Evolutionary conservation across 2,888 invertebrate genomes (phyloP).

Genomic region (Megamerina dolium): DNA sequence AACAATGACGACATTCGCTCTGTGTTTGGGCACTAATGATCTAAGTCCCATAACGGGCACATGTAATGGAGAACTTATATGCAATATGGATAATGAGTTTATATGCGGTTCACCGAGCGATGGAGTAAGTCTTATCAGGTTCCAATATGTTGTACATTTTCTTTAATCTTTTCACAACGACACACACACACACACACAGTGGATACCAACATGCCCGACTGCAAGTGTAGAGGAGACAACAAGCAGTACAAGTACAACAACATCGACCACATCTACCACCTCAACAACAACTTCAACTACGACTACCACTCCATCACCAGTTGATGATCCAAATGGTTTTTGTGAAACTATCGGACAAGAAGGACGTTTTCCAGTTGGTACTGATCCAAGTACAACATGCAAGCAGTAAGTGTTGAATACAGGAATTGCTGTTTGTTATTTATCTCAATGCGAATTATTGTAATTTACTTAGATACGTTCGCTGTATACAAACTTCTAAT

Average conservation of each 20-base stretch:
- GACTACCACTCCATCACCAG: slow-evolving; percentile 13
- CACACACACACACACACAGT: too few species aligned
- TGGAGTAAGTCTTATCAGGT: slow-evolving; percentile 18
- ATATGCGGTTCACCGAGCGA: slow-evolving; percentile 16
- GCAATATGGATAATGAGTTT: slow-evolving; percentile 24
- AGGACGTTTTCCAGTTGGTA: slow-evolving; percentile 28
- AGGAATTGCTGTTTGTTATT: too few species aligned
- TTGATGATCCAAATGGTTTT: slow-evolving; percentile 22
- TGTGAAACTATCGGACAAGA: slow-evolving; percentile 15
- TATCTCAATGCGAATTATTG: too few species aligned
- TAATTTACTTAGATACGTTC: too few species aligned
- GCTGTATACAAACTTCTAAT: slow-evolving; percentile 23
- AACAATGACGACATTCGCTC: slow-evolving; percentile 27
- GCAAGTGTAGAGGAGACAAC: too few species aligned
- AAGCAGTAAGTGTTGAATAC: slow-evolving; percentile 22
- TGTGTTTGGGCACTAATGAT: slow-evolving; percentile 30
- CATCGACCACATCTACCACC: slow-evolving; percentile 20
- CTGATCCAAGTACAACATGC: slow-evolving; percentile 28
- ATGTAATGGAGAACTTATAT: slow-evolving; percentile 30
- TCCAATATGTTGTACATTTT: too few species aligned
- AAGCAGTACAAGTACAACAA: too few species aligned
- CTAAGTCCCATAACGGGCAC: slow-evolving; percentile 23
- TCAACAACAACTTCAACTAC: slow-evolving; percentile 18
- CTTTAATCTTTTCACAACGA: too few species aligned
- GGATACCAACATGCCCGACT: slow-evolving; percentile 29